phyloP scores from a whole-genome alignment of 2,797 vertebrate species.

The Channallabes apus region DNA sequence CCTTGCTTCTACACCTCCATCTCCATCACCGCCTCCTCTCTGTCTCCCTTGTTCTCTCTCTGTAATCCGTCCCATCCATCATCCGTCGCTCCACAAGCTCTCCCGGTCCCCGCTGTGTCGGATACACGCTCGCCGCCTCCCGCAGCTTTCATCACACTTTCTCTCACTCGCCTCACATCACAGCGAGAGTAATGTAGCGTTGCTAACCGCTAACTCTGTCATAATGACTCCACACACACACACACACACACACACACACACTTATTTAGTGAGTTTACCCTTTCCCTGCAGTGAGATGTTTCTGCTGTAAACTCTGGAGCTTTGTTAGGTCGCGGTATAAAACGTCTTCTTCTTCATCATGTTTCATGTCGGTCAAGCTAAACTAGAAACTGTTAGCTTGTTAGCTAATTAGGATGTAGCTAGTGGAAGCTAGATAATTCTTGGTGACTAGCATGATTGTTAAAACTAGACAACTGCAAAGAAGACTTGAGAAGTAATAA shows the following conservation, averaged over 20 bases:
- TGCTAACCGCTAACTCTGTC: conserved; percentile 1
- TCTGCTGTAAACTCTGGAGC: not conserved
- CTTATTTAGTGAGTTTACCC: not conserved
- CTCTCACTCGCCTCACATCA: conserved; percentile 23
- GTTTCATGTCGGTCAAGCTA: not conserved
- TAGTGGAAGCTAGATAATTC: not conserved
- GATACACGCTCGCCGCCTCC: conserved; percentile 5
- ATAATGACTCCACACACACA: conserved; percentile 28
- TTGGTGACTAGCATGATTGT: not conserved
- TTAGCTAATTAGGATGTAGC: not conserved
- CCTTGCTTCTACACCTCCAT: not conserved
- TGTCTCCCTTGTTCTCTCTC: not conserved
- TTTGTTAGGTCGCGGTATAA: not conserved
- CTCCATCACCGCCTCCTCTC: conserved; percentile 20
- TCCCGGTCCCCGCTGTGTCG: conserved; percentile 20
- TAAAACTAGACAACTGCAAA: not conserved
- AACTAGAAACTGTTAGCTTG: not conserved
- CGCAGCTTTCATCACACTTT: conserved; percentile 32
- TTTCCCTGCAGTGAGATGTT: conserved; percentile 14
- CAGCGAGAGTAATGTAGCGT: conserved; percentile 18
- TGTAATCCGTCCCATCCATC: conserved; percentile 37
- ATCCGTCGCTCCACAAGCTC: conserved; percentile 23
- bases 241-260: not conserved
- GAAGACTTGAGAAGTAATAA: not conserved
- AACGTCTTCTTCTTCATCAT: not conserved